Percentiles rank a stretch among this genome's conserved stretches.
Conservation (phyloP, 1,140 invertebrate genomes). For the Leptestheria dahalacensis region DNA sequence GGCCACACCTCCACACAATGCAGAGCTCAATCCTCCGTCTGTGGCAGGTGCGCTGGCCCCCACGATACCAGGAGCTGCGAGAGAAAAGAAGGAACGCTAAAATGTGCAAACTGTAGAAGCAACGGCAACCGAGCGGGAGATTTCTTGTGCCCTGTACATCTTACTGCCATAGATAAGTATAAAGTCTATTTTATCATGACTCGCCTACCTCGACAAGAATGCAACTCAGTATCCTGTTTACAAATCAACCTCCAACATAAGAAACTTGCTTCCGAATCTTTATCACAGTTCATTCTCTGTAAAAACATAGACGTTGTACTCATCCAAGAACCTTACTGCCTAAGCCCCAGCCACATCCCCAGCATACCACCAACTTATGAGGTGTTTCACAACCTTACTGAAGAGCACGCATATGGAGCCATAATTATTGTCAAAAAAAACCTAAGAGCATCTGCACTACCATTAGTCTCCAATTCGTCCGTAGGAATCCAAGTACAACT, state of each 20-base stretch:
- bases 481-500: background rate
- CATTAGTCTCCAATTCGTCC: background rate
- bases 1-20: conserved; percentile 2
- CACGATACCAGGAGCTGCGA: background rate
- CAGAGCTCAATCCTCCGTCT: background rate
- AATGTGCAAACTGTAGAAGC: background rate
- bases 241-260: conserved; percentile 3
- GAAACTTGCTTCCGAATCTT: background rate
- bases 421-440: conserved; percentile 1
- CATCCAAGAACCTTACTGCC: conserved; percentile 2
- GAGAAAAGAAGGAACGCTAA: background rate
- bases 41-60: background rate
- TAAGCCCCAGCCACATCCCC: too few species aligned
- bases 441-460: background rate
- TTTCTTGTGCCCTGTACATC: background rate
- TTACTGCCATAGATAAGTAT: background rate
- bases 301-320: background rate
- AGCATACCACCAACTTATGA: background rate
- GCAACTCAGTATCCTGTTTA: background rate
- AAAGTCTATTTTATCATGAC: too few species aligned
- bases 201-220: background rate
- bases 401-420: conserved; percentile 7
- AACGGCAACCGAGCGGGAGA: background rate
- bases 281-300: background rate
- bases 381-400: background rate